A percentile compares a stretch with the other conserved stretches of the same genome.
phyloP scores from a whole-genome alignment of 1,140 invertebrate genomes.

The Pissodes strobi region DNA sequence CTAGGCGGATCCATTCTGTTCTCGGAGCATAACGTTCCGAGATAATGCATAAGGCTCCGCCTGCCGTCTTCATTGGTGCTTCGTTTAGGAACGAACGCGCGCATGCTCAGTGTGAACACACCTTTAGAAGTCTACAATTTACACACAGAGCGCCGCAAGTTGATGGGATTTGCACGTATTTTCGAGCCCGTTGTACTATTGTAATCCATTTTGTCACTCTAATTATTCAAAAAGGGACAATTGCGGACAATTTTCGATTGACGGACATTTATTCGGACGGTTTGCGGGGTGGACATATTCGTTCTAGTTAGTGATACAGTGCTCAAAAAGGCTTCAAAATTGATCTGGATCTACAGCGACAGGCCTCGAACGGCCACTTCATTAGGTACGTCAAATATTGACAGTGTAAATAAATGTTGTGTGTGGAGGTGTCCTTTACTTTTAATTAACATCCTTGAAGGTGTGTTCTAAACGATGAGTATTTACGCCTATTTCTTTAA shows the following conservation, averaged over 20 bases:
- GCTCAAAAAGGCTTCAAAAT: conserved; percentile 52
- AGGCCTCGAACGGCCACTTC: conserved; percentile 56
- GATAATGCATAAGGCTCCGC: conserved; percentile 50
- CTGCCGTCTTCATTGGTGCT: conserved; percentile 45
- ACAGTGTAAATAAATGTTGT: conserved; percentile 38
- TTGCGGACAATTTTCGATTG: conserved; percentile 22
- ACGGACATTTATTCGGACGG: conserved; percentile 18
- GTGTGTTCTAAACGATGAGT: too few species aligned
- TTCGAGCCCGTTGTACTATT: conserved; percentile 34
- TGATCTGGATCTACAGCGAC: conserved; percentile 56
- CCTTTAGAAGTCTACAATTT: conserved; percentile 38
- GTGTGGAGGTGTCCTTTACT: too few species aligned
- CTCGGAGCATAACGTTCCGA: conserved; percentile 52
- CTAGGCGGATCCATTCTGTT: conserved; percentile 49
- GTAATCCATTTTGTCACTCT: conserved; percentile 28
- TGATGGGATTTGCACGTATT: conserved; percentile 48
- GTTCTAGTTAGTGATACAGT: conserved; percentile 27
- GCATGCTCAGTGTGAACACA: conserved; percentile 44
- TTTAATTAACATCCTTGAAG: not conserved
- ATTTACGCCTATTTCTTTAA: too few species aligned
- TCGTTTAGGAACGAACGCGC: conserved; percentile 19
- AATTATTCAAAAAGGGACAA: conserved; percentile 13
- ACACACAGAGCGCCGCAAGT: conserved; percentile 49
- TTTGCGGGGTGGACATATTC: conserved; percentile 6
- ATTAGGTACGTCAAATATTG: conserved; percentile 49